A percentile compares a stretch with the other conserved stretches of the same genome.
Evolutionary conservation across 1,140 invertebrate species (phyloP).

Genomic region (Ips nitidus): DNA sequence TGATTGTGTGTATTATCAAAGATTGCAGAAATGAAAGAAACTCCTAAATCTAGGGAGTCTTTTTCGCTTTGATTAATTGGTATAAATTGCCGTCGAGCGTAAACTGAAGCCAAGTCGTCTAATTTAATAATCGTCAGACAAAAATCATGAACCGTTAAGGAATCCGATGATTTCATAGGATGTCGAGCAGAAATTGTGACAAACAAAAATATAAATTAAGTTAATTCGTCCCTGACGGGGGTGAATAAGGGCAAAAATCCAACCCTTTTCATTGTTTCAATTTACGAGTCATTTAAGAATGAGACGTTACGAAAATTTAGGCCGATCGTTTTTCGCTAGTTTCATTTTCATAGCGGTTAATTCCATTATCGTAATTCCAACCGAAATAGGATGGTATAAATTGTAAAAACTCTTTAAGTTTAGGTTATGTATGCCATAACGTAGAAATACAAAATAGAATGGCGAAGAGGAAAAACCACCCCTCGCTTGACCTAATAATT

Average conservation of each 20-base stretch:
- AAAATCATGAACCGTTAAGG: conserved; percentile 36
- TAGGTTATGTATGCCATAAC: background rate
- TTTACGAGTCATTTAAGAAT: conserved; percentile 13
- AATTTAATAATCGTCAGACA: conserved; percentile 36
- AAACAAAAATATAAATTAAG: conserved; percentile 36
- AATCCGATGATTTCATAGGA: conserved; percentile 31
- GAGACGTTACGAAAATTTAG: background rate
- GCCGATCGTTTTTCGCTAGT: no score
- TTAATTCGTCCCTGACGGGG: conserved; percentile 27
- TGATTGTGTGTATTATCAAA: no score
- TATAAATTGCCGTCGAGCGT: conserved; percentile 36
- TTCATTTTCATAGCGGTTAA: no score
- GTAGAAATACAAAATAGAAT: no score
- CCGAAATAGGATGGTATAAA: background rate
- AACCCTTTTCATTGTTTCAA: conserved; percentile 19
- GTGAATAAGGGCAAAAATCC: conserved; percentile 29
- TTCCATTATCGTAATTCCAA: background rate
- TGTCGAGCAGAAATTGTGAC: conserved; percentile 31
- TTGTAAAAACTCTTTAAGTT: background rate
- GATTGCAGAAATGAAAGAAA: background rate
- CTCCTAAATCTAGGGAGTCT: conserved; percentile 10
- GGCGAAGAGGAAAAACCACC: background rate
- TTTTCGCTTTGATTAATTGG: conserved; percentile 37
- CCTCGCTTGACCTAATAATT: conserved; percentile 18
- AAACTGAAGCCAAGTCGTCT: conserved; percentile 32